phyloP scores from a whole-genome alignment of 2,888 invertebrate species.

The Drosophila cognata region DNA sequence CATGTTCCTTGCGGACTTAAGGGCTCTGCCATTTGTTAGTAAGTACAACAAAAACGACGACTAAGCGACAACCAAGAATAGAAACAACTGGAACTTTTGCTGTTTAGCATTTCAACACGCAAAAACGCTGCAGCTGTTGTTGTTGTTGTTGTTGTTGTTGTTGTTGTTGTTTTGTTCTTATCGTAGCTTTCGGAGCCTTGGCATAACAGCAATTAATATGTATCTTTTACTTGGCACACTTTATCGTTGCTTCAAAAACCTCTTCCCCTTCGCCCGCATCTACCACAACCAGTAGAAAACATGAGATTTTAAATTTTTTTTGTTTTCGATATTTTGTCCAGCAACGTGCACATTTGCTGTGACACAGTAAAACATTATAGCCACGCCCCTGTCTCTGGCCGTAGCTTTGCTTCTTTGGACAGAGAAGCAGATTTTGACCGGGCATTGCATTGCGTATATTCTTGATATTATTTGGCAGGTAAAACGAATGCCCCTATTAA shows the following conservation, averaged over 20 bases:
- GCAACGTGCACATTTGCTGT: slow-evolving; percentile 69
- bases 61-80: slow-evolving; percentile 12
- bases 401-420: neutral
- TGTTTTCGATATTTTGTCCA: slow-evolving; percentile 28
- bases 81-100: slow-evolving; percentile 53
- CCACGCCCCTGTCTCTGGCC: slow-evolving; percentile 27
- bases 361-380: slow-evolving; percentile 64
- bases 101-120: slow-evolving; percentile 76
- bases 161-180: slow-evolving; percentile 6
- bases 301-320: slow-evolving; percentile 28
- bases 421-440: slow-evolving; percentile 46
- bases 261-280: neutral
- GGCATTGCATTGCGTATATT: slow-evolving; percentile 48
- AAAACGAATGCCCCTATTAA: slow-evolving; percentile 44
- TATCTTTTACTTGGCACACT: slow-evolving; percentile 76
- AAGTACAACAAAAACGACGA: slow-evolving; percentile 30
- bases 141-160: slow-evolving; percentile 11
- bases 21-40: slow-evolving; percentile 56
- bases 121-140: slow-evolving; percentile 35
- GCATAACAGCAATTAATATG: slow-evolving; percentile 74
- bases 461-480: slow-evolving; percentile 57
- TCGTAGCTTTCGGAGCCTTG: slow-evolving; percentile 37
- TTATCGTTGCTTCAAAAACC: slow-evolving; percentile 49
- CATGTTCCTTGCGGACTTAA: slow-evolving; percentile 50
- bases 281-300: slow-evolving; percentile 14